Evolutionary conservation across 1,140 invertebrate species (phyloP), one percentile per base, ranked within the genome.

Genomic region (Anthonomus grandis): DNA sequence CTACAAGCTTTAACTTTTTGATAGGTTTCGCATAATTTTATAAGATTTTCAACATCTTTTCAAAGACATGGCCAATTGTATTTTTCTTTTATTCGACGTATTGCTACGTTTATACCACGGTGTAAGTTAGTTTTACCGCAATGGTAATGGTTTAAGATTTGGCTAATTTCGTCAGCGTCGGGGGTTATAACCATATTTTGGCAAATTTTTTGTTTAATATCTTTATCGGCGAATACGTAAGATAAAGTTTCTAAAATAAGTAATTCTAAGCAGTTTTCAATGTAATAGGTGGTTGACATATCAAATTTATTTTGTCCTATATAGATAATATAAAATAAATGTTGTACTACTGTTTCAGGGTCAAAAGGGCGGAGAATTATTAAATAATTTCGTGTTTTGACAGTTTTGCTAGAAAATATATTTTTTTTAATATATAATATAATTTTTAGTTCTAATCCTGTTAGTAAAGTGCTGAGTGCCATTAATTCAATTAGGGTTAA

Each of bases 11-110:
- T 50, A 17, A 38, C 17, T 46, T 58, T 58, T 46, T 58, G 48
- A 51, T 48, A 58, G 18, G 31, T 58, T 58, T 58, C 39, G 21
- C 56, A 58, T 27, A 25, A n/a, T 42, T 50, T 41, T 0, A 49
- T 42, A 27, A 25, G 44, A 10, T 34, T 57, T 22, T 58, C 47
- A n/a, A 58, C 39, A 12, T 49, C 36, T 31, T 49, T 49, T 12
- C 27, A 15, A 10, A 57, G 21, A 13, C 54, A 23, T 41, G 9
- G 13, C 56, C 56, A 58, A 24, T 58, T 22, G 25, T 51, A 58
- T 38, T 50, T 39, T 57, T 50, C 34, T 57, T 25, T 48, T 6
- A 56, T 56, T 23, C 54, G 15, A 49, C 52, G 18, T n/a, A 39
- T 39, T 39, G 52, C 46, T 55, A 46, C 52, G 31, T 55, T 55